Evolutionary conservation across 2,888 invertebrate genomes (phyloP), one percentile per base, ranked within the genome.

Genomic region (Sialis fuliginosa): DNA sequence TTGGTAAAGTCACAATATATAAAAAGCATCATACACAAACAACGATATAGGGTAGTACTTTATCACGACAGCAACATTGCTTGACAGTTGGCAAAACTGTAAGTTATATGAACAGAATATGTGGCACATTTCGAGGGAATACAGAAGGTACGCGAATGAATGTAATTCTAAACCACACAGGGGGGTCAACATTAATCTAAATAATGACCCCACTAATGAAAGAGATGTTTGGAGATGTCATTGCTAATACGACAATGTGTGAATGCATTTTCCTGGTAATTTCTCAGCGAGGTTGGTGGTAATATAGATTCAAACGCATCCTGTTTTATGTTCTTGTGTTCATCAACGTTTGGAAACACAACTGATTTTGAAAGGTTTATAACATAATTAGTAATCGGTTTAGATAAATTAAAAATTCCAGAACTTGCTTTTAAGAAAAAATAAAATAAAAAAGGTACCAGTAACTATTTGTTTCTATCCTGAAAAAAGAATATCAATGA

Each of bases 241-340:
- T 61, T 57, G 59, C 64, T 65, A 65, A 65, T 65, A 63, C 60
- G 64, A 67, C 66, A 66, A 66, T 64, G 66, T 66, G 66, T 65
- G 65, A 65, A 66, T 63, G 56, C 62, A 59, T 61, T 64, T 65
- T 63, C 63, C 63, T 62, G 62, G 61, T 62, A 62, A 62, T 62
- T 62, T 63, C 62, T 63, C 61, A 60, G 57, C 58, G 54, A 57
- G 55, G 56, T 57, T 45, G 49, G 48, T 56, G 56, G 56, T 56
- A 45, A 42, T 22, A 22, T 22, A 22, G 22, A 22, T 22, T 22
- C 22, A 22, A 22, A 22, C 22, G 22, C 22, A 22, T 22, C 22
- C 22, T 22, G 22, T 22, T 22, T 22, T 22, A 22, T 22, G 22
- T 2, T 22, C 22, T 22, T 22, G 22, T 22, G 22, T 22, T 22